phyloP scores from a whole-genome alignment of 2,797 vertebrate species.

The Sciurus vulgaris region DNA sequence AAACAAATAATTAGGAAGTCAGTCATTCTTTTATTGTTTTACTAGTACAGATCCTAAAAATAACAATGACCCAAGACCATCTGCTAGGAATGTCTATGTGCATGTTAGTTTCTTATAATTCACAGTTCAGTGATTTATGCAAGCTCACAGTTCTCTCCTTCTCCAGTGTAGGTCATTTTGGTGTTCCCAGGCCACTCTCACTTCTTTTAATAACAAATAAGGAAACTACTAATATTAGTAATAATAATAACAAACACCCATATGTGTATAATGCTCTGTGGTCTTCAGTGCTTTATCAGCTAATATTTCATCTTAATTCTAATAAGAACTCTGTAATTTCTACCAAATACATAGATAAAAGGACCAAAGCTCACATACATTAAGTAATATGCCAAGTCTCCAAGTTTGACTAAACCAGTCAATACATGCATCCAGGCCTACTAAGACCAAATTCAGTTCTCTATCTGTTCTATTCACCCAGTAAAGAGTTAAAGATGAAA shows the following conservation, averaged over 20 bases:
- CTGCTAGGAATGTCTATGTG: background rate
- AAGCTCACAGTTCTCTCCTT: background rate
- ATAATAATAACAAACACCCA: background rate
- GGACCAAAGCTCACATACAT: background rate
- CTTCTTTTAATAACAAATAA: background rate
- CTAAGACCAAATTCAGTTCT: background rate
- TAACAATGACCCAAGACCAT: slow-evolving; percentile 3
- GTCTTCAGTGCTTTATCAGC: slow-evolving; percentile 3
- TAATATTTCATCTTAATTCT: slow-evolving; percentile 41
- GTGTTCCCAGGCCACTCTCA: background rate
- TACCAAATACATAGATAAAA: background rate
- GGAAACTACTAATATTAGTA: background rate
- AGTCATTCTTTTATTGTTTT: slow-evolving; percentile 14
- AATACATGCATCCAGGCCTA: background rate
- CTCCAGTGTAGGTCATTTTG: background rate
- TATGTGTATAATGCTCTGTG: slow-evolving; percentile 21
- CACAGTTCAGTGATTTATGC: background rate
- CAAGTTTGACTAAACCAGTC: background rate
- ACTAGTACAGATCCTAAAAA: background rate
- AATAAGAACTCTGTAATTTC: slow-evolving; percentile 5
- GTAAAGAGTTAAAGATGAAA: background rate
- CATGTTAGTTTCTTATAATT: slow-evolving; percentile 44
- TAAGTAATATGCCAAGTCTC: background rate
- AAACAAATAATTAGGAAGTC: slow-evolving; percentile 50
- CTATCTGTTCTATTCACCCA: slow-evolving; percentile 23